phyloP scores from a whole-genome alignment of 2,888 invertebrate genomes.

The Mythimna pallens region DNA sequence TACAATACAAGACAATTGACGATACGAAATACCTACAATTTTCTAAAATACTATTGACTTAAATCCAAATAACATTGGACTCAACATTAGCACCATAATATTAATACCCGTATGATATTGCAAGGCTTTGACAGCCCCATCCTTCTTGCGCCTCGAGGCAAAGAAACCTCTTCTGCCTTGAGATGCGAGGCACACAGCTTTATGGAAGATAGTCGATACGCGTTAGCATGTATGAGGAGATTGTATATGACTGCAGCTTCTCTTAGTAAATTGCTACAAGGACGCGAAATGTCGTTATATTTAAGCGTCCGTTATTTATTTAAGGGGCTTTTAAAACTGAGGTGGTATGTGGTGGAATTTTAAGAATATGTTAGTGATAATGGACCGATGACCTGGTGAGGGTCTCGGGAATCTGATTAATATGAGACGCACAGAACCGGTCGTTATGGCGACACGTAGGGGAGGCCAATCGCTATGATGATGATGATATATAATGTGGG shows the following conservation, averaged over 20 bases:
- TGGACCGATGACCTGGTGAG: neutral
- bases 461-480: no score
- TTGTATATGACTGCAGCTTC: constrained; percentile 14
- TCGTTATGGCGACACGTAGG: no score
- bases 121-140: constrained; percentile 26
- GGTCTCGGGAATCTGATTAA: no score
- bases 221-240: constrained; percentile 14
- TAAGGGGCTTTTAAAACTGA: neutral
- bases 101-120: neutral
- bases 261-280: constrained; percentile 4
- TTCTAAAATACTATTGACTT: no score
- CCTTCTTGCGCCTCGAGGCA: constrained; percentile 5
- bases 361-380: neutral
- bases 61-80: neutral
- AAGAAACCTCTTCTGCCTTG: neutral
- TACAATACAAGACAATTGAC: no score
- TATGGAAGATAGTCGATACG: constrained; percentile 13
- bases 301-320: neutral
- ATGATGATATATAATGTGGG: no score
- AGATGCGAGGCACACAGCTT: constrained; percentile 7
- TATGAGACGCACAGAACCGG: no score
- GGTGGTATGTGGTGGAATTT: neutral
- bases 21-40: no score
- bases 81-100: neutral
- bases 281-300: neutral